A percentile compares a stretch with the other conserved stretches of the same genome.
Conservation (phyloP, 1,140 invertebrate genomes). For the Drosophila subpulchrella region DNA sequence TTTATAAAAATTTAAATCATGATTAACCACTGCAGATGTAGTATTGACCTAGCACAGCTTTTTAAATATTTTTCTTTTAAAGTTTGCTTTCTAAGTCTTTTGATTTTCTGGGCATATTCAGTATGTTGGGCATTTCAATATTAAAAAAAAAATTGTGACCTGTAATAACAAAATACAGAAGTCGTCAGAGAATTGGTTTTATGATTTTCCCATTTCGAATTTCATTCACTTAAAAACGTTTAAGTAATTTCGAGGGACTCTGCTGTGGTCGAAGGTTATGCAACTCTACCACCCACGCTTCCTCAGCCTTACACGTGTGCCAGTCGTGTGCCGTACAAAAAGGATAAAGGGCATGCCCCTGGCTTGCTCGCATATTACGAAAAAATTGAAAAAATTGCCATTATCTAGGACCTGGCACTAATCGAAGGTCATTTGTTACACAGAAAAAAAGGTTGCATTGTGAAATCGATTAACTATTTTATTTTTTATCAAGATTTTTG, state of each 20-base stretch:
- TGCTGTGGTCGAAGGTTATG: slow-evolving; percentile 11
- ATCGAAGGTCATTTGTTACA: slow-evolving; percentile 36
- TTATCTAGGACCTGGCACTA: neutral
- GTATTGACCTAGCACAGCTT: neutral
- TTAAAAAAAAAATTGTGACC: neutral
- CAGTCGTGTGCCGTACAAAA: slow-evolving; percentile 48
- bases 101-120: neutral
- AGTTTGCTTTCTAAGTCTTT: slow-evolving; percentile 20
- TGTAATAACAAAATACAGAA: neutral
- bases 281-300: slow-evolving; percentile 9
- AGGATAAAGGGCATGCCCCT: slow-evolving; percentile 22
- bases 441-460: neutral
- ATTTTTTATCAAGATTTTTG: too few species aligned
- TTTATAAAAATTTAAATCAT: slow-evolving; percentile 30
- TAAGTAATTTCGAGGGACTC: neutral
- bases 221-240: slow-evolving; percentile 5
- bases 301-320: slow-evolving; percentile 36
- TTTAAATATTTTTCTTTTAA: neutral
- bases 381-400: slow-evolving; percentile 8
- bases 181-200: neutral
- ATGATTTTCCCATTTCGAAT: neutral
- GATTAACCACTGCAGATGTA: neutral
- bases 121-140: neutral
- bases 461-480: neutral
- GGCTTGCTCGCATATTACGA: slow-evolving; percentile 7